Percentiles rank a stretch among this genome's conserved stretches.
Evolutionary conservation across 2,888 invertebrate species (phyloP).

Genomic region (Parelbella ahira): DNA sequence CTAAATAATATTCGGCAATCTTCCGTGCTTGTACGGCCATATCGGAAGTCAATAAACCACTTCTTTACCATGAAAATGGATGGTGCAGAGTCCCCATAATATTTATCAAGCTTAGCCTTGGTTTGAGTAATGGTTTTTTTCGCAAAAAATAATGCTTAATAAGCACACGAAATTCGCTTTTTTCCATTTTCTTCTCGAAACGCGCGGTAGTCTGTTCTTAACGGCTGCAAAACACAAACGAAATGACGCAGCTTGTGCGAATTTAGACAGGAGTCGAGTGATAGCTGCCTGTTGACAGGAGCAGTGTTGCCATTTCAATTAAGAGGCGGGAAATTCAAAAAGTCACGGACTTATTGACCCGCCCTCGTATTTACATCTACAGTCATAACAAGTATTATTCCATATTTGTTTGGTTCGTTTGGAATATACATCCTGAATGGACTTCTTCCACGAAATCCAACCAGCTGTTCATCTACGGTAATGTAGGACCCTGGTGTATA

Average conservation of each 20-base stretch:
- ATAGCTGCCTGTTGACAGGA: constrained; percentile 24
- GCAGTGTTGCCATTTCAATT: constrained; percentile 12
- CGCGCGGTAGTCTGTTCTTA: constrained; percentile 23
- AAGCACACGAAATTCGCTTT: constrained; percentile 31
- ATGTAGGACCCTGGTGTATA: not conserved
- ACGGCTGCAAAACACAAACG: constrained; percentile 28
- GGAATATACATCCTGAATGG: constrained; percentile 1
- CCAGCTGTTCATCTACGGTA: not conserved
- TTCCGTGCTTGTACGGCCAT: too few relatives aligned
- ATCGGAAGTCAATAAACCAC: too few relatives aligned
- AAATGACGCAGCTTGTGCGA: constrained; percentile 26
- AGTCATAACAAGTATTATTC: not conserved
- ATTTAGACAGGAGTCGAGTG: constrained; percentile 22
- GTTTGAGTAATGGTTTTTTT: constrained; percentile 21
- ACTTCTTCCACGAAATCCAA: not conserved
- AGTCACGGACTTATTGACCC: too few relatives aligned
- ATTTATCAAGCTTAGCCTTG: too few relatives aligned
- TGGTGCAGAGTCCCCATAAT: too few relatives aligned
- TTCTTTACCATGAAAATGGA: too few relatives aligned
- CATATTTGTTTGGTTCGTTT: not conserved
- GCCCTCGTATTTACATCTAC: too few relatives aligned
- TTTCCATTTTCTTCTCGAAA: constrained; percentile 28
- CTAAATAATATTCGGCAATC: too few relatives aligned
- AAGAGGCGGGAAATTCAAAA: too few relatives aligned
- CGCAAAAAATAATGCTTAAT: constrained; percentile 32